phyloP scores from a whole-genome alignment of 2,797 vertebrate genomes.

The Falco peregrinus region DNA sequence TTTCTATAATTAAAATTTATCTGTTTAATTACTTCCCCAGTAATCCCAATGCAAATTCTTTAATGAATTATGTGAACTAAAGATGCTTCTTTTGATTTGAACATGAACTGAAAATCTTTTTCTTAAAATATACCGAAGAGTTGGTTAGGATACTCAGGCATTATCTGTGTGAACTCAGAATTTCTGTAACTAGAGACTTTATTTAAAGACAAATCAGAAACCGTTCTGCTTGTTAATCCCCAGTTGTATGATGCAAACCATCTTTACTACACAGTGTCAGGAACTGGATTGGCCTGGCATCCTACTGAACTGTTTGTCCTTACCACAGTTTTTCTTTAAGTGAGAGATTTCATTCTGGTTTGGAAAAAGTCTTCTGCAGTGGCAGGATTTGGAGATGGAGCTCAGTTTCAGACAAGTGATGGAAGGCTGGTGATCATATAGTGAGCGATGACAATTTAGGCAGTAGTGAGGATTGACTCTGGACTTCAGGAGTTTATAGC shows the following conservation, averaged over 20 bases:
- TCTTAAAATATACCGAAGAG: not conserved
- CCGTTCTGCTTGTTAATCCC: not conserved
- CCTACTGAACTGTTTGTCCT: not conserved
- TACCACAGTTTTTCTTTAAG: not conserved
- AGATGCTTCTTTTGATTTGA: not conserved
- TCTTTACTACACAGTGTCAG: fast-evolving
- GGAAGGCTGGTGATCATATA: not conserved
- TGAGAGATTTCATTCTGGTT: not conserved
- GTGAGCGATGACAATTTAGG: not conserved
- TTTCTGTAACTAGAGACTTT: not conserved
- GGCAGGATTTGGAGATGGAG: not conserved
- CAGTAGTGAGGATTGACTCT: not conserved
- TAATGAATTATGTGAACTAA: not conserved
- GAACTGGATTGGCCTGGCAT: not conserved
- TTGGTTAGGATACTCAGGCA: not conserved
- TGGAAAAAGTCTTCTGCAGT: not conserved
- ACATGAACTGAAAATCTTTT: not conserved
- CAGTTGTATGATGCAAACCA: not conserved
- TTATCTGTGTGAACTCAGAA: not conserved
- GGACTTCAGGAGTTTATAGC: not conserved
- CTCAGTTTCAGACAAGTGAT: not conserved
- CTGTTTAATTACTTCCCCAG: not conserved
- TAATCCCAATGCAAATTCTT: not conserved
- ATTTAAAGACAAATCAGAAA: not conserved
- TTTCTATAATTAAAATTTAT: not conserved